Percentiles rank a stretch among this genome's conserved stretches.
Evolutionary conservation across 2,113 vertebrate species (phyloP).

Genomic region (Mirza zaza): DNA sequence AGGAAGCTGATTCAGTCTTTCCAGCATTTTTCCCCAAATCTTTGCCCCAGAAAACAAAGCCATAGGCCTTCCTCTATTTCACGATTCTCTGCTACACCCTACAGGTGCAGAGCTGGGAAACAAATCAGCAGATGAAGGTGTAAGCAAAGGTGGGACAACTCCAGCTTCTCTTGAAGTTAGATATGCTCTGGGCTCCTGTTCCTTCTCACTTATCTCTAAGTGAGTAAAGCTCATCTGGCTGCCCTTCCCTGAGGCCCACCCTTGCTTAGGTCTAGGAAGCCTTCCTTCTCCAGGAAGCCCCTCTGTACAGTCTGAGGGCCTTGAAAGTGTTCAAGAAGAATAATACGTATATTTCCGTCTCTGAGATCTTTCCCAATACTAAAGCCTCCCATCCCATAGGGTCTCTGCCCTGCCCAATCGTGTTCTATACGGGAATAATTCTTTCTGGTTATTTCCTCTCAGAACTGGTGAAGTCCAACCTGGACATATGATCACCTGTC

Average conservation of each 20-base stretch:
- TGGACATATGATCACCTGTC: not conserved
- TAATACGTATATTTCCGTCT: not conserved
- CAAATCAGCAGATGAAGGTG: not conserved
- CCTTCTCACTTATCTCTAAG: not conserved
- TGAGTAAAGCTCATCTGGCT: not conserved
- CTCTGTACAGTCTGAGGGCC: not conserved
- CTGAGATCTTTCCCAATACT: not conserved
- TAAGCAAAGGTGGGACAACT: not conserved
- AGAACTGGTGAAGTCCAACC: not conserved
- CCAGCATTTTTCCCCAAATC: not conserved
- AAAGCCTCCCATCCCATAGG: not conserved
- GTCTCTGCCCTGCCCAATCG: not conserved
- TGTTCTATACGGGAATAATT: not conserved
- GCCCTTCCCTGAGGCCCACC: not conserved
- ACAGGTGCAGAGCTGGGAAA: not conserved
- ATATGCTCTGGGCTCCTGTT: not conserved
- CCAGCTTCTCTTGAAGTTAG: not conserved
- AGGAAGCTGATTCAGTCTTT: not conserved
- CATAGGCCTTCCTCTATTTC: not conserved
- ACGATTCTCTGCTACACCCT: not conserved
- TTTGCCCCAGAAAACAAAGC: conserved; percentile 12
- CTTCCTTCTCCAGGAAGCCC: not conserved
- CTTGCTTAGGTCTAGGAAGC: not conserved
- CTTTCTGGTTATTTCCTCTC: not conserved
- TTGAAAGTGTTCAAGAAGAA: not conserved